Conservation (phyloP, 2,888 invertebrate genomes). For the Eurytoma adleriae region DNA sequence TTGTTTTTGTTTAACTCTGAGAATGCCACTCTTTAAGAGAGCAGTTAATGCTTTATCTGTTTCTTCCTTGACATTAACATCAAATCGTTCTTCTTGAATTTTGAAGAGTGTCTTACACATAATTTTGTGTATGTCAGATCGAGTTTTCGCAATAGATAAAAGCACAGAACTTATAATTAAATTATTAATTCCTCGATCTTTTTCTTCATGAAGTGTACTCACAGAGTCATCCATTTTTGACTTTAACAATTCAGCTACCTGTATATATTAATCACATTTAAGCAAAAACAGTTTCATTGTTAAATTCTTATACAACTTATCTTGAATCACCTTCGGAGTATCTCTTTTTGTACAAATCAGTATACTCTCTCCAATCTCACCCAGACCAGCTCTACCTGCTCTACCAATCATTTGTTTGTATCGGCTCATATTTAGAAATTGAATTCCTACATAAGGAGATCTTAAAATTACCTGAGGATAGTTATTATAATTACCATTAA, state of each 20-base stretch:
- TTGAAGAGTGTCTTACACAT: slow-evolving; percentile 81
- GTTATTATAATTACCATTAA: neutral
- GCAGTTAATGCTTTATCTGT: slow-evolving; percentile 75
- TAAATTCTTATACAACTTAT: slow-evolving; percentile 1
- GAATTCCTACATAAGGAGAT: slow-evolving; percentile 88
- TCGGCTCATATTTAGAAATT: slow-evolving; percentile 84
- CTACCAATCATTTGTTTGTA: slow-evolving; percentile 98
- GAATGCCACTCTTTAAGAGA: slow-evolving; percentile 77
- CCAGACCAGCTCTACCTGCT: slow-evolving; percentile 94
- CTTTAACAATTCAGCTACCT: slow-evolving; percentile 79
- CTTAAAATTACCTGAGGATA: slow-evolving; percentile 84
- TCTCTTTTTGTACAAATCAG: slow-evolving; percentile 84
- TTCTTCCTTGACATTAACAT: slow-evolving; percentile 74
- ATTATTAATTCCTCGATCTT: slow-evolving; percentile 79
- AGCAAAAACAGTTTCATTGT: neutral
- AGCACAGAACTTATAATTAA: slow-evolving; percentile 85
- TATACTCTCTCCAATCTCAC: slow-evolving; percentile 90
- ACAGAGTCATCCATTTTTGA: slow-evolving; percentile 84
- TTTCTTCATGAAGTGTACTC: slow-evolving; percentile 79
- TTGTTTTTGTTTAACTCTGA: slow-evolving; percentile 63
- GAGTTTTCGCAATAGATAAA: slow-evolving; percentile 80
- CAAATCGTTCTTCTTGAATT: slow-evolving; percentile 79
- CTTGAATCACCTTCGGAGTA: slow-evolving; percentile 75
- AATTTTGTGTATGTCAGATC: slow-evolving; percentile 78
- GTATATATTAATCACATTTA: slow-evolving; percentile 20